Percentiles rank a stretch among this genome's conserved stretches.
phyloP scores from a whole-genome alignment of 53 echinoderm and acorn worm species.

The Echinarachnius parma region DNA sequence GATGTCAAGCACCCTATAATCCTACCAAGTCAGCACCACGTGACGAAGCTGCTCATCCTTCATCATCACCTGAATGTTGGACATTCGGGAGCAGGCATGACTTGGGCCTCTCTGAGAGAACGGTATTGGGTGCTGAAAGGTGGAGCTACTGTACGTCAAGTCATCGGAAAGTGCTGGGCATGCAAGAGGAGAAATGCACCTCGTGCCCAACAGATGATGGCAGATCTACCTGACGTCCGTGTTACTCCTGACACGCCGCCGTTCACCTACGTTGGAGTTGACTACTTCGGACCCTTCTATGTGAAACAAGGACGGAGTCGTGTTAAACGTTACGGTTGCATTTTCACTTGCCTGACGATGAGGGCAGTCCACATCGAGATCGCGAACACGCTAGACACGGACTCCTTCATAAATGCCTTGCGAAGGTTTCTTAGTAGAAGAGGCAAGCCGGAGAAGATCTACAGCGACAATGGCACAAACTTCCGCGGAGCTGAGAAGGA shows the following conservation, averaged over 20 bases:
- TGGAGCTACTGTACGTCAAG: slow-evolving; percentile 42
- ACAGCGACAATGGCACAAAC: slow-evolving; percentile 76
- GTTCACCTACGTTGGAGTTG: slow-evolving; percentile 63
- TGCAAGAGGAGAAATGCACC: slow-evolving; percentile 12
- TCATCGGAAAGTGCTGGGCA: slow-evolving; percentile 48
- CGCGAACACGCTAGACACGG: slow-evolving; percentile 48
- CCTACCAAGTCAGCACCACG: slow-evolving; percentile 34
- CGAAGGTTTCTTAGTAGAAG: slow-evolving; percentile 58
- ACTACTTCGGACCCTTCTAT: slow-evolving; percentile 63
- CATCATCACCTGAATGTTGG: slow-evolving; percentile 47
- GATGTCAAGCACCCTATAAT: slow-evolving; percentile 49
- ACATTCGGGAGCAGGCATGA: slow-evolving; percentile 52
- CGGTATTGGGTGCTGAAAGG: slow-evolving; percentile 47
- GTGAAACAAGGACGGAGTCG: slow-evolving; percentile 58
- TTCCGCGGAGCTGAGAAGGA: slow-evolving; percentile 70
- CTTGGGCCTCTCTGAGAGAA: slow-evolving; percentile 43
- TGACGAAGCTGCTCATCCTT: slow-evolving; percentile 29
- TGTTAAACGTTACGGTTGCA: slow-evolving; percentile 59
- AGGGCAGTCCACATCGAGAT: slow-evolving; percentile 71
- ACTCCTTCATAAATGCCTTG: slow-evolving; percentile 61
- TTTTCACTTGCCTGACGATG: slow-evolving; percentile 63
- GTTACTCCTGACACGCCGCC: slow-evolving; percentile 54
- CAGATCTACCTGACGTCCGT: slow-evolving; percentile 52
- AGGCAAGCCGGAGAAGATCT: slow-evolving; percentile 51
- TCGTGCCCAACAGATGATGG: slow-evolving; percentile 47